These are phyloP conservation scores for Sarcophaga bullata DNA, from an alignment of 1,140 invertebrate species.

Conservation along the genomic window DNA sequence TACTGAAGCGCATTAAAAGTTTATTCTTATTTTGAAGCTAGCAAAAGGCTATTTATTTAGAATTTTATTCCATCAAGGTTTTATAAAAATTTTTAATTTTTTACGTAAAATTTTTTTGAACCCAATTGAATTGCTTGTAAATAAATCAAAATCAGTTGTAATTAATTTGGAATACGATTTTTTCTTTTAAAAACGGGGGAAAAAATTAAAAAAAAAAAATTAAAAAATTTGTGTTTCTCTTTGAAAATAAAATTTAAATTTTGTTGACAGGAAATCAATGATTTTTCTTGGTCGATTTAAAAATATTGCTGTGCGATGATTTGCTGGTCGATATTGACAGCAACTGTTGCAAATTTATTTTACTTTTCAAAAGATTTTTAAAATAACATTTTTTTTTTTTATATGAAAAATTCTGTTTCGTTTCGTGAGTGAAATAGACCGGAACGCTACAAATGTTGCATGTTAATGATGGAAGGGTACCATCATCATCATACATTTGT, in stretches of 20 bases:
- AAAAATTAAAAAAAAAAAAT: neutral
- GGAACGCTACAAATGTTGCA: neutral
- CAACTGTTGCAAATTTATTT: conserved; percentile 15
- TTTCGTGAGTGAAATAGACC: neutral
- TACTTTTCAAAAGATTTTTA: neutral
- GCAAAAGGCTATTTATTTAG: too few relatives aligned
- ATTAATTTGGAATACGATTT: too few relatives aligned
- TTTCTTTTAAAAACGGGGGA: neutral
- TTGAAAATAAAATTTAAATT: neutral
- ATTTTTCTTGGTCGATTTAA: neutral
- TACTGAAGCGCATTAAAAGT: too few relatives aligned
- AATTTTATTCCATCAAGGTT: too few relatives aligned
- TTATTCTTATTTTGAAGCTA: too few relatives aligned
- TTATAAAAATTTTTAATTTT: too few relatives aligned
- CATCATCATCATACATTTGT: neutral
- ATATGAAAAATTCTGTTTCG: too few relatives aligned
- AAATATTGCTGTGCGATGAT: neutral
- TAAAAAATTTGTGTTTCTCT: neutral
- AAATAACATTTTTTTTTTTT: too few relatives aligned
- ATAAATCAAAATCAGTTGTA: too few relatives aligned
- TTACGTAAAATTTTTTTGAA: neutral
- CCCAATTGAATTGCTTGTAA: too few relatives aligned
- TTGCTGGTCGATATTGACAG: conserved; percentile 4
- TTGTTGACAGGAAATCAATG: conserved; percentile 9
- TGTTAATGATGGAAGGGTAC: neutral